Evolutionary conservation across 2,113 vertebrate genomes (phyloP).

Genomic region (Halcyon malimbica): DNA sequence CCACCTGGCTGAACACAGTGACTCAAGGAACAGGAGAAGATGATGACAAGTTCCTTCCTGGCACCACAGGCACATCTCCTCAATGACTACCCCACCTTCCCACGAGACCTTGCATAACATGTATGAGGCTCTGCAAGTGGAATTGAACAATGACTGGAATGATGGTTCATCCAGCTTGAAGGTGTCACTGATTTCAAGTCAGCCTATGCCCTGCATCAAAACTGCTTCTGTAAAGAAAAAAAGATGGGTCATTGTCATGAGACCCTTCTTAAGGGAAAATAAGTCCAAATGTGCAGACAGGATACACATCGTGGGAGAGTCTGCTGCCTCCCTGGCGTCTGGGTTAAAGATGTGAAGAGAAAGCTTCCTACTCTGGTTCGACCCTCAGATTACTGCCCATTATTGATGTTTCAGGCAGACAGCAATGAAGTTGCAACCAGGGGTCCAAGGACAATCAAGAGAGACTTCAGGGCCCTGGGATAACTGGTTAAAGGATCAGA

Average conservation of each 20-base stretch:
- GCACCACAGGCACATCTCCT: background rate
- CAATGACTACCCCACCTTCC: background rate
- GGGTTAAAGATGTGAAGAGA: background rate
- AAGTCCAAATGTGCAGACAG: background rate
- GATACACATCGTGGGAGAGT: background rate
- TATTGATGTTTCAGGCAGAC: too few species aligned
- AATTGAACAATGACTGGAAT: background rate
- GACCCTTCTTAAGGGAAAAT: background rate
- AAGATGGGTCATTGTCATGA: too few species aligned
- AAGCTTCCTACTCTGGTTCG: too few species aligned
- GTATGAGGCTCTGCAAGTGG: too few species aligned
- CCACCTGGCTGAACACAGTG: background rate
- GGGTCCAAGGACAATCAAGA: too few species aligned
- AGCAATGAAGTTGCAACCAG: too few species aligned
- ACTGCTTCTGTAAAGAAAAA: background rate
- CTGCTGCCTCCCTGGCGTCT: background rate
- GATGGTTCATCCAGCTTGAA: background rate
- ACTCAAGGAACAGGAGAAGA: background rate
- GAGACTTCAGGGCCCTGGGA: too few species aligned
- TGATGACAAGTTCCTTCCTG: background rate
- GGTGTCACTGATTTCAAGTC: background rate
- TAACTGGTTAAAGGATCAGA: background rate
- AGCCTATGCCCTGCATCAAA: background rate
- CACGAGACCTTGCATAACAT: too few species aligned
- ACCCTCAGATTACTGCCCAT: too few species aligned